Evolutionary conservation across 2,113 vertebrate genomes (phyloP).

Genomic region (Tonatia bakeri): DNA sequence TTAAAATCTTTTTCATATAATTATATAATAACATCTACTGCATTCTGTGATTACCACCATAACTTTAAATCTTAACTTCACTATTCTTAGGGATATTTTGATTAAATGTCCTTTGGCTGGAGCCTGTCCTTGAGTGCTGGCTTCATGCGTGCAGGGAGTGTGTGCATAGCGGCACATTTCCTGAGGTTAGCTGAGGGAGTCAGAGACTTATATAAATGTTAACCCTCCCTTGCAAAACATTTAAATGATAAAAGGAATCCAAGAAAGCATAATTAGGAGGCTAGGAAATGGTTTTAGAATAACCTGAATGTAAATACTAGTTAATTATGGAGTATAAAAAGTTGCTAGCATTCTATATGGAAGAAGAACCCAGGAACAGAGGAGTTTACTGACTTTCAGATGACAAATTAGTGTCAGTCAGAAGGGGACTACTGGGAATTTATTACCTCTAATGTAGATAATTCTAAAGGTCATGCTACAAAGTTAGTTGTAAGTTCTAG

Average conservation of each 20-base stretch:
- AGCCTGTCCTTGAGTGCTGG: neutral
- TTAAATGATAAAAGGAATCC: neutral
- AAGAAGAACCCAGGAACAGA: neutral
- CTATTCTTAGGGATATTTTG: neutral
- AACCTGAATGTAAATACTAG: neutral
- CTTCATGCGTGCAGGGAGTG: neutral
- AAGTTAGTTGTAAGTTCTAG: neutral
- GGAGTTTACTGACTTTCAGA: neutral
- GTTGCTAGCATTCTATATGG: neutral
- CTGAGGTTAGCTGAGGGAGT: constrained; percentile 6
- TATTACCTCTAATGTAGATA: neutral
- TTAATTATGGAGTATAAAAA: neutral
- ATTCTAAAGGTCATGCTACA: neutral
- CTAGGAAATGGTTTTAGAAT: neutral
- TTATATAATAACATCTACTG: neutral
- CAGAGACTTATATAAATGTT: neutral
- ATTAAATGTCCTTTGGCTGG: neutral
- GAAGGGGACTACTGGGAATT: constrained; percentile 2
- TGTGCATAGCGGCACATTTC: neutral
- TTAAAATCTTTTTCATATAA: constrained; percentile 17
- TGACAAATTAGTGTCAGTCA: neutral
- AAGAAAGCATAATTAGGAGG: neutral
- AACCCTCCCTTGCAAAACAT: neutral
- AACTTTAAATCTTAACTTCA: neutral
- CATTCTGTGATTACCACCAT: neutral